Evolutionary conservation across 2,113 vertebrate species (phyloP).

Genomic region (Melozone crissalis): DNA sequence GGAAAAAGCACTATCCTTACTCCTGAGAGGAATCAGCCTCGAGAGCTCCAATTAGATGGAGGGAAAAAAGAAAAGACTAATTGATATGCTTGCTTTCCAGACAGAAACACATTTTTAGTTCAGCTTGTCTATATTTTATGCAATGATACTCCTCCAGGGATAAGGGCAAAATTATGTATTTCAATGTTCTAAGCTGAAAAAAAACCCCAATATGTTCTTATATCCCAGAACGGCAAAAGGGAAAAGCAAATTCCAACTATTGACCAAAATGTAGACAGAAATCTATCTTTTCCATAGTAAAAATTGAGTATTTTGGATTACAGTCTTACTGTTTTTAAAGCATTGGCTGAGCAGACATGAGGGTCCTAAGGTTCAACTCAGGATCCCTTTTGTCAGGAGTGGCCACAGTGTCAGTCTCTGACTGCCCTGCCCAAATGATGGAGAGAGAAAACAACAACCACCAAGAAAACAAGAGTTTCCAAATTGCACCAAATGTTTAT

Average conservation of each 20-base stretch:
- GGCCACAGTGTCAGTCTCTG: too few species aligned
- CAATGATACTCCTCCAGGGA: not conserved
- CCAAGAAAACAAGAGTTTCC: not conserved
- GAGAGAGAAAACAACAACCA: not conserved
- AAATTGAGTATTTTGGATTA: not conserved
- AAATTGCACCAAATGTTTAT: constrained; percentile 75
- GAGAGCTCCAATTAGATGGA: not conserved
- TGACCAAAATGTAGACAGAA: not conserved
- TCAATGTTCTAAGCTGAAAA: not conserved
- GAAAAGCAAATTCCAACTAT: not conserved
- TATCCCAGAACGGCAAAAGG: not conserved
- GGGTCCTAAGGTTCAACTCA: not conserved
- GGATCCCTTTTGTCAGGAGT: not conserved
- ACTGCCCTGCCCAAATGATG: rapidly evolving
- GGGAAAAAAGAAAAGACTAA: not conserved
- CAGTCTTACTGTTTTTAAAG: not conserved
- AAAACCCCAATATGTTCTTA: not conserved
- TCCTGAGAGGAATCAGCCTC: not conserved
- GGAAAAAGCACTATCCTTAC: not conserved
- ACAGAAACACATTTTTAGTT: not conserved
- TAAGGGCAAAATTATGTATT: not conserved
- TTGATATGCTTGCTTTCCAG: not conserved
- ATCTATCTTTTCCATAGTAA: not conserved
- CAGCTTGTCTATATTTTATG: not conserved
- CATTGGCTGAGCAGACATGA: not conserved